These are phyloP conservation scores for Lysiphlebus fabarum DNA, from an alignment of 1,140 invertebrate species.

Conservation along the genomic window DNA sequence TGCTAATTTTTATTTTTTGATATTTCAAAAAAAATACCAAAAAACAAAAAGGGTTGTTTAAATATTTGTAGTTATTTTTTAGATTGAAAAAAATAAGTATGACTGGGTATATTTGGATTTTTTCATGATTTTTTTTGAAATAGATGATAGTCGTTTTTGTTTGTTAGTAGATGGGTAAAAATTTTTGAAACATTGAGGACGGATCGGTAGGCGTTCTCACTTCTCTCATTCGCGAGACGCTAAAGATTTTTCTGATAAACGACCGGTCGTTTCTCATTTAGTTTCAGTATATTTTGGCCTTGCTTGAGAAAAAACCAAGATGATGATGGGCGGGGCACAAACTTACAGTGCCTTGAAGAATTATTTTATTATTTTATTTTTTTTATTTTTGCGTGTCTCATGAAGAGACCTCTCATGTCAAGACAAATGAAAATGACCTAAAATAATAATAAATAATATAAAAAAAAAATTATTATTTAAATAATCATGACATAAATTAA, in stretches of 20 bases:
- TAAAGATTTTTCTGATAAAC: slow-evolving; percentile 47
- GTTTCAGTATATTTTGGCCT: slow-evolving; percentile 35
- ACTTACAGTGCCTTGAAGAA: slow-evolving; percentile 1
- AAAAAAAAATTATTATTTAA: background rate
- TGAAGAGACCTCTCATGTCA: slow-evolving; percentile 17
- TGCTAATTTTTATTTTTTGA: too few relatives aligned
- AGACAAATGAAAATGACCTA: slow-evolving; percentile 19
- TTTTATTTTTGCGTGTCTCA: slow-evolving; percentile 22
- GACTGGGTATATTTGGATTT: too few relatives aligned
- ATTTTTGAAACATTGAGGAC: slow-evolving; percentile 12
- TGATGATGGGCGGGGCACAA: slow-evolving; percentile 38
- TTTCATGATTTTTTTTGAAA: background rate
- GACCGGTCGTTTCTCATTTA: slow-evolving; percentile 47
- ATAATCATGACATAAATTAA: background rate
- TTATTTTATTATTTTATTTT: too few relatives aligned
- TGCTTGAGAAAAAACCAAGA: slow-evolving; percentile 32
- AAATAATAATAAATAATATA: background rate
- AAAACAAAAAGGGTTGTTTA: too few relatives aligned
- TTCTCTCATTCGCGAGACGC: slow-evolving; percentile 23
- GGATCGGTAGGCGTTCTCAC: slow-evolving; percentile 24
- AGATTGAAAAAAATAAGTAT: too few relatives aligned
- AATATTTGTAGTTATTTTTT: too few relatives aligned
- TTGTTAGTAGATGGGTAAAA: background rate
- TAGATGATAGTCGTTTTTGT: background rate
- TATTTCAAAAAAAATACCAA: too few relatives aligned